A percentile compares a stretch with the other conserved stretches of the same genome.
Evolutionary conservation across 2,888 invertebrate genomes (phyloP).

Genomic region (Macaria liturata): DNA sequence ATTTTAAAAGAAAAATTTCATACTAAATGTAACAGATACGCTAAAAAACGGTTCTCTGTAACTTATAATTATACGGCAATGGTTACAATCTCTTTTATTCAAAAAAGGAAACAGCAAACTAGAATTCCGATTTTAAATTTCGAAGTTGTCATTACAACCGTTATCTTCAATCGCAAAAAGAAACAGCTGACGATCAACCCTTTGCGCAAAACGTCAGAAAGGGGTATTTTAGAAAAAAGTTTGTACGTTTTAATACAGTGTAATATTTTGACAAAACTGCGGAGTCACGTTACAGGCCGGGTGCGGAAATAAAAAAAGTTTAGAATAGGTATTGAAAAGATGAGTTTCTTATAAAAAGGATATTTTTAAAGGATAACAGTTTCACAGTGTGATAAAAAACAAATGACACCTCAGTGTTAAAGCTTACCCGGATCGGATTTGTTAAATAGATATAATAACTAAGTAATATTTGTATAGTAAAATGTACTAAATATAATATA

Average conservation of each 20-base stretch:
- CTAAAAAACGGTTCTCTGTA: too few species aligned
- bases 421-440: too few species aligned
- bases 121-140: slow-evolving; percentile 21
- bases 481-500: too few species aligned
- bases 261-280: slow-evolving; percentile 80
- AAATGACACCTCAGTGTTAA: too few species aligned
- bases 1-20: too few species aligned
- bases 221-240: slow-evolving; percentile 59
- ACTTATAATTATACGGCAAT: neutral
- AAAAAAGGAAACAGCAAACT: slow-evolving; percentile 25
- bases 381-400: too few species aligned
- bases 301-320: slow-evolving; percentile 41
- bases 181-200: slow-evolving; percentile 48
- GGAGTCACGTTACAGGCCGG: slow-evolving; percentile 41
- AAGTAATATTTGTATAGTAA: too few species aligned
- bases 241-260: slow-evolving; percentile 45
- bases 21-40: too few species aligned
- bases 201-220: slow-evolving; percentile 48
- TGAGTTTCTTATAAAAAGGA: slow-evolving; percentile 4
- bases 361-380: neutral
- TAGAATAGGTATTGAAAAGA: slow-evolving; percentile 18
- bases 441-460: too few species aligned
- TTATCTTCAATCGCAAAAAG: slow-evolving; percentile 64
- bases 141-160: slow-evolving; percentile 50
- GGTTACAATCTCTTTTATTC: slow-evolving; percentile 1